A percentile compares a stretch with the other conserved stretches of the same genome.
These are phyloP conservation scores for Chironomus striatipennis DNA, from an alignment of 1,140 invertebrate genomes.

Conservation along the genomic window DNA sequence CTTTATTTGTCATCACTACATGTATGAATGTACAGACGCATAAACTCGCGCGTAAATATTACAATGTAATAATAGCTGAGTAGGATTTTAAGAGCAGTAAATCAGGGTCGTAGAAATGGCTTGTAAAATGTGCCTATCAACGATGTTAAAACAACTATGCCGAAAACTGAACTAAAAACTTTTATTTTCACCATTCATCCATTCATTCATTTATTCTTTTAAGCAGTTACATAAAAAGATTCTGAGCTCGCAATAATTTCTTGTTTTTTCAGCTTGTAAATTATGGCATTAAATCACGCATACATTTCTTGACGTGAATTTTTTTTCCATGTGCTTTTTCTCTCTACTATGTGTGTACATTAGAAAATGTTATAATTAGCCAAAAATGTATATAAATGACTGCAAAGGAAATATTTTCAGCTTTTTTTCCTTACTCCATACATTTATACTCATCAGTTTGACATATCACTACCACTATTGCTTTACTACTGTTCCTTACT, in stretches of 20 bases:
- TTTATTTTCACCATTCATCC: neutral
- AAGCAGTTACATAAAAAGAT: conserved; percentile 4
- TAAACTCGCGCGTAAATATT: neutral
- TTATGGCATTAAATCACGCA: conserved; percentile 3
- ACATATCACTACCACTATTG: too few relatives aligned
- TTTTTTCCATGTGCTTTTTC: neutral
- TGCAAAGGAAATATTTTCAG: too few relatives aligned
- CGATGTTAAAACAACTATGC: neutral
- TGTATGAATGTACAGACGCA: neutral
- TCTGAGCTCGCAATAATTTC: conserved; percentile 2
- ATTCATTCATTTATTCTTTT: neutral
- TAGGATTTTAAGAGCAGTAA: neutral
- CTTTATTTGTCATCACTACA: neutral
- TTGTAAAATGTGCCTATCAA: neutral
- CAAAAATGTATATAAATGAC: neutral
- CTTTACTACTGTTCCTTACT: too few relatives aligned
- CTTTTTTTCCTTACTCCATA: too few relatives aligned
- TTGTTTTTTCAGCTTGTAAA: conserved; percentile 4
- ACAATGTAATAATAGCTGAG: neutral
- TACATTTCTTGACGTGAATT: conserved; percentile 3
- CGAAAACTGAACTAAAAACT: neutral
- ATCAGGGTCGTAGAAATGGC: neutral
- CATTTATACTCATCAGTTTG: too few relatives aligned
- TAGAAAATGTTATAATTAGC: neutral
- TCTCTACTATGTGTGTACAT: neutral